Percentiles rank a stretch among this genome's conserved stretches.
Conservation (phyloP, 2,113 vertebrate species). For the Pangasianodon hypophthalmus region DNA sequence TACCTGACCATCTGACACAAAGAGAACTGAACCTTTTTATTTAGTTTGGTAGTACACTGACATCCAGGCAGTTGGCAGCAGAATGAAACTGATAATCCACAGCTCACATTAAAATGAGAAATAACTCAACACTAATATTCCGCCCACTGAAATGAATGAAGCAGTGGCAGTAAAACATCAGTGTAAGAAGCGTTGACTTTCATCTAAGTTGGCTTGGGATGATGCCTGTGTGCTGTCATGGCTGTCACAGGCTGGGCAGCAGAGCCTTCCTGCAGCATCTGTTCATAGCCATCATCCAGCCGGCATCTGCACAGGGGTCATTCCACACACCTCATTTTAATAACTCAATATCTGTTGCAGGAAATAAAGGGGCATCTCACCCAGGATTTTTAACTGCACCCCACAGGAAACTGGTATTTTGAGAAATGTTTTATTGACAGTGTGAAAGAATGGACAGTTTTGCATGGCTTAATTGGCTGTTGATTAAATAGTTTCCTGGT, state of each 20-base stretch:
- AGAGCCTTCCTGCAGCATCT: slow-evolving; percentile 39
- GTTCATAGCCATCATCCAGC: slow-evolving; percentile 41
- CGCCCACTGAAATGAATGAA: background rate
- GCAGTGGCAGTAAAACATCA: background rate
- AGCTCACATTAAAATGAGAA: background rate
- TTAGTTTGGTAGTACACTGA: background rate
- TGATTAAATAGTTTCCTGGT: slow-evolving; percentile 11
- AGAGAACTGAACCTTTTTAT: background rate
- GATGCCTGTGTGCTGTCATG: slow-evolving; percentile 40
- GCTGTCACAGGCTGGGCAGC: slow-evolving; percentile 25
- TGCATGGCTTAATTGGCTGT: slow-evolving; percentile 3
- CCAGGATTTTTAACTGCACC: slow-evolving; percentile 17
- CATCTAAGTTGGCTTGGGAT: slow-evolving; percentile 12
- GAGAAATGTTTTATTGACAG: background rate
- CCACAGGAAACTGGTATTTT: background rate
- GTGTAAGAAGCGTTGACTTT: background rate
- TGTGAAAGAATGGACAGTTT: background rate
- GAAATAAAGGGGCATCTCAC: slow-evolving; percentile 16
- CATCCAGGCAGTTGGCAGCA: background rate
- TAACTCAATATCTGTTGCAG: slow-evolving; percentile 19
- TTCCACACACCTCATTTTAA: slow-evolving; percentile 40
- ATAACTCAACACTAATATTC: background rate
- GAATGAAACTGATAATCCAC: background rate
- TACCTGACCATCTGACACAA: background rate
- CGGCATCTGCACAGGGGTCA: slow-evolving; percentile 21